Percentiles rank a stretch among this genome's conserved stretches.
Evolutionary conservation across 2,797 vertebrate species (phyloP).

Genomic region (Alosa sapidissima): DNA sequence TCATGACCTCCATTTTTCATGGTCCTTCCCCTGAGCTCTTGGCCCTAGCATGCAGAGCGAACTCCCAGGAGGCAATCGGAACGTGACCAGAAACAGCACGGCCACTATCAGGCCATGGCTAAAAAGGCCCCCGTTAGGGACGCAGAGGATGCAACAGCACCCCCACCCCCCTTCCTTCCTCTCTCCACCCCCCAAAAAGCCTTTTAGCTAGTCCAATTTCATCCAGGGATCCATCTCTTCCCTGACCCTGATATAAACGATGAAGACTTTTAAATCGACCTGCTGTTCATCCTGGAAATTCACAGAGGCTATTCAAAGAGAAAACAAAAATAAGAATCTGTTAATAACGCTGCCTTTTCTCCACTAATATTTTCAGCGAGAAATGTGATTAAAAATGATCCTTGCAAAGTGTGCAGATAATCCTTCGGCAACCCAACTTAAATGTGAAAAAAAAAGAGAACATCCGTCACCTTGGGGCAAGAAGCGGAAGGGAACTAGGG

Average conservation of each 20-base stretch:
- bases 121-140: background rate
- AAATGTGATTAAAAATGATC: constrained; percentile 17
- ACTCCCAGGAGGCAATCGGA: background rate
- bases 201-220: constrained; percentile 10
- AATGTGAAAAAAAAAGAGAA: background rate
- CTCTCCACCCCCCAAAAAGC: background rate
- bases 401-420: background rate
- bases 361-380: background rate
- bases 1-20: background rate
- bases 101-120: background rate
- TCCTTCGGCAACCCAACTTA: background rate
- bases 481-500: background rate
- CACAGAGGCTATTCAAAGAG: background rate
- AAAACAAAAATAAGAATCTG: background rate
- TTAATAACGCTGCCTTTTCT: background rate
- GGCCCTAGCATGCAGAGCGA: background rate
- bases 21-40: background rate
- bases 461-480: background rate
- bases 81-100: background rate
- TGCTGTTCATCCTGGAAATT: constrained; percentile 13
- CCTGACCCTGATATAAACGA: background rate
- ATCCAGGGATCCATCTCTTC: constrained; percentile 4
- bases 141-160: background rate
- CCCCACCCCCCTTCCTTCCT: background rate
- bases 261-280: constrained; percentile 19